Base-by-base conservation (phyloP, 2,797 vertebrate genomes). In the Siniperca undulata region DNA sequence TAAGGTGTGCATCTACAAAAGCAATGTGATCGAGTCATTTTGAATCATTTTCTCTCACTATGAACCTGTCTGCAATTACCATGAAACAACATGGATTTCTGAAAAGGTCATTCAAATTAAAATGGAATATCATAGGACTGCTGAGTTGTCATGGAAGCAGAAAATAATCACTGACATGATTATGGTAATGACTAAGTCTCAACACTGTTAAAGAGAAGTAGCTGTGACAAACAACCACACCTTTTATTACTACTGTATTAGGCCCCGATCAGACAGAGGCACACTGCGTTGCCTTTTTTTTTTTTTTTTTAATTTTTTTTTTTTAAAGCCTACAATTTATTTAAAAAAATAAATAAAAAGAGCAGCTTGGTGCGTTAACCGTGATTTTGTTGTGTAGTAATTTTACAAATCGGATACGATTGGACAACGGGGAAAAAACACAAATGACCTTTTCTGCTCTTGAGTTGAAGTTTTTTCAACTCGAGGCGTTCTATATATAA, bases 111-210 rank as follows among this genome's bases (percentile, higher is more conserved):
- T 69, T 81, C 30, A 75, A 14, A 72, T 59, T 34, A 40, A 64
- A 55, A 24, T 34, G 30, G 17, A 65, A 36, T 40, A 66, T 60
- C 14, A 61, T 22, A 64, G 56, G 30, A 71, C 30, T 40, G 40
- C 60, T 53, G 44, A 22, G 76, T 70, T 65, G 56, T 74, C 67
- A 61, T 40, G 56, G 67, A 20, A 38, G 38, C 75, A n/a, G 52
- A 36, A 71, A 65, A 77, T 69, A 55, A 77, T 84, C 52, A 77
- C 66, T n/a, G 1, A 44, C 52, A 42, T 36, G 68, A 77, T 82
- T 77, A 75, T 71, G 53, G 5, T 79, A 70, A 82, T 77, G 46
- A 73, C 30, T 9, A 12, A 62, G 59, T 72, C 40, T 80, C 34
- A 53, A 65, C 36, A 24, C 30, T 59, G 64, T 69, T 69, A 17